Evolutionary conservation across 1,140 invertebrate genomes (phyloP).

Genomic region (Polypedilum vanderplanki): DNA sequence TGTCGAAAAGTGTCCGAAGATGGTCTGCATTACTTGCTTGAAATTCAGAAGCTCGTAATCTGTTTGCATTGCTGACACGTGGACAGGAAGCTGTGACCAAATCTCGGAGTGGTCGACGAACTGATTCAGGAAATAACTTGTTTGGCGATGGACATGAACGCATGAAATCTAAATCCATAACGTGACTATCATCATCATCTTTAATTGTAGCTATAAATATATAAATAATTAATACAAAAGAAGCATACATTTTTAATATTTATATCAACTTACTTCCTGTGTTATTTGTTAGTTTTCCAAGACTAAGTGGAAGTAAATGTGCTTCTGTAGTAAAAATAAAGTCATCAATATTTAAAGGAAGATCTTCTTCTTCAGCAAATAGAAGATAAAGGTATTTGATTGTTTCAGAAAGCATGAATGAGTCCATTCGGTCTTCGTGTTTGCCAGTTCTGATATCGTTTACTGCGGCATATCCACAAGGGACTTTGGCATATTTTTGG

Average conservation of each 20-base stretch:
- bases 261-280: conserved; percentile 38
- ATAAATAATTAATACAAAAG: too few relatives aligned
- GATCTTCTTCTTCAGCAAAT: conserved; percentile 82
- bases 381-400: conserved; percentile 95
- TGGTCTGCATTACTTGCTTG: conserved; percentile 85
- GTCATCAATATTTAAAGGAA: conserved; percentile 87
- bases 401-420: conserved; percentile 95
- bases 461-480: conserved; percentile 94
- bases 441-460: conserved; percentile 87
- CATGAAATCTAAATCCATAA: conserved; percentile 57
- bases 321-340: conserved; percentile 97
- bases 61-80: conserved; percentile 49
- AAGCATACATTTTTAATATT: too few relatives aligned
- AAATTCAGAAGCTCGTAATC: conserved; percentile 66
- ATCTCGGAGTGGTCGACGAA: conserved; percentile 70
- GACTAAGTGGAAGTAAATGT: conserved; percentile 83
- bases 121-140: conserved; percentile 71
- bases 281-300: conserved; percentile 51
- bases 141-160: conserved; percentile 80
- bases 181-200: conserved; percentile 49
- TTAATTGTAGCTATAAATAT: not conserved
- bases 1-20: conserved; percentile 75
- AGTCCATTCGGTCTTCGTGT: conserved; percentile 95
- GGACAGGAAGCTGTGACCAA: conserved; percentile 78
- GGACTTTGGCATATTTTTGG: conserved; percentile 83